Evolutionary conservation across 1,140 invertebrate genomes (phyloP).

Genomic region (Drosophila lacertosa): DNA sequence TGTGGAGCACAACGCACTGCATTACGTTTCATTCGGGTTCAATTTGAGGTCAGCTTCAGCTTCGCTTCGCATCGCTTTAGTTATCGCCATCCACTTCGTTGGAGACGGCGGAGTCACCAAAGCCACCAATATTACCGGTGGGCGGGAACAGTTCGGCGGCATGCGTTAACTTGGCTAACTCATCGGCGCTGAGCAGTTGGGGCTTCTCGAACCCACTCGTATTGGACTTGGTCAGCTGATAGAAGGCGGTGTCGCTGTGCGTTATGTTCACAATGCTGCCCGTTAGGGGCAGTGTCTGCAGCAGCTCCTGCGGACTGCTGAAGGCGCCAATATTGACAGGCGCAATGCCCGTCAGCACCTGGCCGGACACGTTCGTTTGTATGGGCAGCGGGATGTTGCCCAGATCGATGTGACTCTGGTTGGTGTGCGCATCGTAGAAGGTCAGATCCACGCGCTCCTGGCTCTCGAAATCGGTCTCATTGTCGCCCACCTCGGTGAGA

Average conservation of each 20-base stretch:
- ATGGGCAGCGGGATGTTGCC: constrained; percentile 85
- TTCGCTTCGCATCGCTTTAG: constrained; percentile 39
- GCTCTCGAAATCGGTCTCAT: constrained; percentile 83
- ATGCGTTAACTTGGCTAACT: constrained; percentile 65
- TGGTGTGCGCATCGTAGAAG: constrained; percentile 85
- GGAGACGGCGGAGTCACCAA: constrained; percentile 38
- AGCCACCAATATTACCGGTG: constrained; percentile 9
- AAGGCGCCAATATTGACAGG: constrained; percentile 84
- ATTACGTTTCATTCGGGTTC: constrained; percentile 35
- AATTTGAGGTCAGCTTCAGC: neutral
- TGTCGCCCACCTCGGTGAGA: constrained; percentile 85
- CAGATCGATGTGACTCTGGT: constrained; percentile 84
- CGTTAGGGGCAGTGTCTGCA: constrained; percentile 77
- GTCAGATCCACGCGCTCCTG: constrained; percentile 86
- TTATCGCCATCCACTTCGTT: constrained; percentile 45
- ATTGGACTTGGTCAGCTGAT: constrained; percentile 75
- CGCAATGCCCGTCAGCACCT: constrained; percentile 85
- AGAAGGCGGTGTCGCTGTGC: constrained; percentile 82
- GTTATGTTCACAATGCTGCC: constrained; percentile 84
- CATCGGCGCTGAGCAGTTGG: constrained; percentile 60
- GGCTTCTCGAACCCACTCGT: constrained; percentile 64
- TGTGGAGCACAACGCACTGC: constrained; percentile 68
- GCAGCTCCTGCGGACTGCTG: constrained; percentile 73
- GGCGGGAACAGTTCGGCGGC: constrained; percentile 67
- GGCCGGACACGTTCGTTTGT: constrained; percentile 85